phyloP scores from a whole-genome alignment of 2,113 vertebrate species.

The Eira barbara region DNA sequence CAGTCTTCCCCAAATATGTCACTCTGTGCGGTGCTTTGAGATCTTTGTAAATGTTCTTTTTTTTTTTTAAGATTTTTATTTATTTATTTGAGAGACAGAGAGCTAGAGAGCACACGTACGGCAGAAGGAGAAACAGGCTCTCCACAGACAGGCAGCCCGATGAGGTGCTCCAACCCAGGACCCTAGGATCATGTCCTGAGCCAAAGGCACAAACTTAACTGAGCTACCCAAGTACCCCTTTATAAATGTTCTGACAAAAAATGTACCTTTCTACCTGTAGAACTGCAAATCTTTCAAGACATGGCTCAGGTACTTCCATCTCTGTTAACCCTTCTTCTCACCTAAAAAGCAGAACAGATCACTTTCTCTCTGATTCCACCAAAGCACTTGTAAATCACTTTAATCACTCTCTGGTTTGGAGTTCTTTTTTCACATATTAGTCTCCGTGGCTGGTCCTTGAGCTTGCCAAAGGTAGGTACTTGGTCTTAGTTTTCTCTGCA shows the following conservation, averaged over 20 bases:
- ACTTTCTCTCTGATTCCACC: not conserved
- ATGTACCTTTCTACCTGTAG: not conserved
- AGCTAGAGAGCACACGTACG: too few species aligned
- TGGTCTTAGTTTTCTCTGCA: not conserved
- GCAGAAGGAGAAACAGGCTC: too few species aligned
- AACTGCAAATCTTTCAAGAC: not conserved
- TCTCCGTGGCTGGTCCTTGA: not conserved
- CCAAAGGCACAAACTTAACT: too few species aligned
- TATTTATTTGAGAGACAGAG: too few species aligned
- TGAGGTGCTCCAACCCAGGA: too few species aligned
- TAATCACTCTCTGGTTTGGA: not conserved
- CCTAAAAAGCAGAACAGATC: not conserved
- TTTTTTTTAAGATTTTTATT: too few species aligned
- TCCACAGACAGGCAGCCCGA: too few species aligned
- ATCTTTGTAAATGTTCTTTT: not conserved
- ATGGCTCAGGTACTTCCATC: not conserved
- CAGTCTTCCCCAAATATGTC: not conserved
- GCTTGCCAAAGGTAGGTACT: not conserved
- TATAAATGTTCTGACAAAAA: not conserved
- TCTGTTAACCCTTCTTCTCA: not conserved
- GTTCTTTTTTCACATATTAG: not conserved
- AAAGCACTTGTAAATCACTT: not conserved
- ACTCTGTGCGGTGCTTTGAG: not conserved
- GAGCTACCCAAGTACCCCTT: too few species aligned
- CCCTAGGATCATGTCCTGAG: too few species aligned